Evolutionary conservation across 2,113 vertebrate species (phyloP).

Genomic region (Phoenicopterus ruber): DNA sequence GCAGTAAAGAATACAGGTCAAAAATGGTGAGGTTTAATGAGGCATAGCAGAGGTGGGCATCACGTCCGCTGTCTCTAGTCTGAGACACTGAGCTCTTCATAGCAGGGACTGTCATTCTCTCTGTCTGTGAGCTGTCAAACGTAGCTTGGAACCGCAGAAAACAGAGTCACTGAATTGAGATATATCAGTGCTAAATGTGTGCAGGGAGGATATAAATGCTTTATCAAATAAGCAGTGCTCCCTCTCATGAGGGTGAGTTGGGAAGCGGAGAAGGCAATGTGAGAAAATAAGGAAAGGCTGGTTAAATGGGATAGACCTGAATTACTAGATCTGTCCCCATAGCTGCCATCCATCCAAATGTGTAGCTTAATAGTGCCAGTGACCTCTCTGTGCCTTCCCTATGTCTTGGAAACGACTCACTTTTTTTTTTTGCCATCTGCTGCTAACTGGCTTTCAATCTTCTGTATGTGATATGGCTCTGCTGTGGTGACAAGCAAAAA

Average conservation of each 20-base stretch:
- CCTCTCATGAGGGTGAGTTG: neutral
- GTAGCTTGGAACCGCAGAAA: neutral
- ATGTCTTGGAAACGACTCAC: neutral
- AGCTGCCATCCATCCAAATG: neutral
- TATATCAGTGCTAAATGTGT: neutral
- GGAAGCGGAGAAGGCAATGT: neutral
- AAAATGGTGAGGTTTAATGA: neutral
- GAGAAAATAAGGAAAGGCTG: neutral
- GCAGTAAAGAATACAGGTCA: neutral
- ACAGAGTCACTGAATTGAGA: neutral
- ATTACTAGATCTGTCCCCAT: neutral
- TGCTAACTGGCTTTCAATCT: conserved; percentile 17
- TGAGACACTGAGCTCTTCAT: neutral
- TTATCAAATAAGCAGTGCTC: neutral
- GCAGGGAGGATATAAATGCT: neutral
- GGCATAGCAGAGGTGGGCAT: neutral
- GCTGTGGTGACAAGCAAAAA: conserved; percentile 32
- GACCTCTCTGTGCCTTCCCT: neutral
- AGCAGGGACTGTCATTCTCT: neutral
- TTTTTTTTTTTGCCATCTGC: neutral
- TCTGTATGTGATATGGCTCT: neutral
- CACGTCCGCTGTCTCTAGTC: fast-evolving
- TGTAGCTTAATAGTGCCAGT: neutral
- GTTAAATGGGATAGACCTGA: neutral
- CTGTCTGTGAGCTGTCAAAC: neutral